Conservation (phyloP, 2,888 invertebrate genomes). For the Rapana venosa region DNA sequence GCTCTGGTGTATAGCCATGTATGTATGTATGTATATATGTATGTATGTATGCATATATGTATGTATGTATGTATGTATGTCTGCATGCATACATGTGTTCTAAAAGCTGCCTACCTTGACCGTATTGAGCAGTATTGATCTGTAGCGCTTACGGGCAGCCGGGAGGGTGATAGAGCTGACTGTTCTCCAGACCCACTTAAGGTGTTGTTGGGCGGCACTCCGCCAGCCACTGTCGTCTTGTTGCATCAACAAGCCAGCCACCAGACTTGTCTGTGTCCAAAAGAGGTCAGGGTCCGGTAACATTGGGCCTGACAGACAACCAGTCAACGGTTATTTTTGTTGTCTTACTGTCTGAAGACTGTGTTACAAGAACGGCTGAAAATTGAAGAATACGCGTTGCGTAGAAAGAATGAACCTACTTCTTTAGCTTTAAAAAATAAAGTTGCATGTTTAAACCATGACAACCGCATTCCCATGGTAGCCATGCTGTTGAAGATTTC, state of each 20-base stretch:
- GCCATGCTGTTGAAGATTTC: too few species aligned
- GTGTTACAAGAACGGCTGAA: too few species aligned
- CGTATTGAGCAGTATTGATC: neutral
- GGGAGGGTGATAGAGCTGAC: neutral
- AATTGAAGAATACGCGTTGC: too few species aligned
- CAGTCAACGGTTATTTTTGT: neutral
- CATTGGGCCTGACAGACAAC: neutral
- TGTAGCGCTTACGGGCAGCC: neutral
- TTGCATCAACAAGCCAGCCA: conserved; percentile 29
- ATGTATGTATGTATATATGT: too few species aligned
- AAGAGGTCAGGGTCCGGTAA: neutral
- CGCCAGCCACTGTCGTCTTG: conserved; percentile 16
- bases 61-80: neutral
- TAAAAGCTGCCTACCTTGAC: neutral
- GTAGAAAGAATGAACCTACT: too few species aligned
- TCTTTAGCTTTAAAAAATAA: too few species aligned
- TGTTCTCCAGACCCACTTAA: conserved; percentile 8
- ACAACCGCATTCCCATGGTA: too few species aligned
- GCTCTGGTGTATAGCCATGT: neutral
- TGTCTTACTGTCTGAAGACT: too few species aligned
- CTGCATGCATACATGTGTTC: neutral
- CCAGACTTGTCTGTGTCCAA: neutral
- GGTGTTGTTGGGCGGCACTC: neutral
- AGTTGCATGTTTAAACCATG: too few species aligned
- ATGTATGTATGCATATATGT: neutral